phyloP scores from a whole-genome alignment of 2,113 vertebrate species.

The Ceyx margarethae region DNA sequence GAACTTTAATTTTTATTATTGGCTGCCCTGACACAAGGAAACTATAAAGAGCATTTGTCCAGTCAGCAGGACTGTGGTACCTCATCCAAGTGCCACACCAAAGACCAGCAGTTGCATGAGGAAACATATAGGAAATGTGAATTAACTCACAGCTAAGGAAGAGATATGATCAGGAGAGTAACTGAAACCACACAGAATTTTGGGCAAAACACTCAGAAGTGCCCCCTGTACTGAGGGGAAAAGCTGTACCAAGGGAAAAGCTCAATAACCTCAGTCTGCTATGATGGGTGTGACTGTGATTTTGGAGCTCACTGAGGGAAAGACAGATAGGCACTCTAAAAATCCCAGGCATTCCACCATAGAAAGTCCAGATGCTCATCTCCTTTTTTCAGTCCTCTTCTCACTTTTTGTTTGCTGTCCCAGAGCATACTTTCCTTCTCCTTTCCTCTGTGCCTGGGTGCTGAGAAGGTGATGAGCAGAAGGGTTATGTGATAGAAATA shows the following conservation, averaged over 20 bases:
- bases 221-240: background rate
- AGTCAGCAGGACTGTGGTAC: background rate
- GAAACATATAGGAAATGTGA: background rate
- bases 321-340: background rate
- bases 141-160: background rate
- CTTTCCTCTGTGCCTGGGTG: background rate
- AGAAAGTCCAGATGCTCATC: background rate
- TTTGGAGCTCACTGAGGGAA: background rate
- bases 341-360: accelerated
- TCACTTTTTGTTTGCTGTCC: background rate
- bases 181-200: background rate
- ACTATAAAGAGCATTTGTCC: background rate
- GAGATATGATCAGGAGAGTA: background rate
- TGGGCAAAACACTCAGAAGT: background rate
- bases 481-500: background rate
- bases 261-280: background rate
- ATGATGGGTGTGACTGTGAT: background rate
- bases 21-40: background rate
- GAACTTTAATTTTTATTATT: background rate
- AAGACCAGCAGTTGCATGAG: background rate
- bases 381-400: background rate
- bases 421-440: background rate
- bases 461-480: background rate
- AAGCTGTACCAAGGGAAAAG: background rate
- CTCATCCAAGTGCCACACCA: background rate